These are phyloP conservation scores for Vespertilio murinus DNA, from an alignment of 2,797 vertebrate species.

Conservation along the genomic window DNA sequence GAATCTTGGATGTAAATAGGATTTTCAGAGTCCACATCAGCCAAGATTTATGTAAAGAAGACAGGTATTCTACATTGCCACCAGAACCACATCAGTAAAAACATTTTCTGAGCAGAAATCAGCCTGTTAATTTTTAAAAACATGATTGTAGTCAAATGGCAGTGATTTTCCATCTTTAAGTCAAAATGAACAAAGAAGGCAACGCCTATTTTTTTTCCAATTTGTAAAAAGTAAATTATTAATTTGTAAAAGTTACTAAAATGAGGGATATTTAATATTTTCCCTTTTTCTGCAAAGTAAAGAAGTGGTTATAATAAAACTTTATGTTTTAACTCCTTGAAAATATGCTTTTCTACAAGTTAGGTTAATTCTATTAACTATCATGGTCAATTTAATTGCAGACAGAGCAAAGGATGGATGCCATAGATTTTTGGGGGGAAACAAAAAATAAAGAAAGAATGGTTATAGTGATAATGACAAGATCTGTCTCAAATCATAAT, in stretches of 20 bases:
- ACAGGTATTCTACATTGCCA: background rate
- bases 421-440: background rate
- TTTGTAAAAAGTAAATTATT: background rate
- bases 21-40: conserved; percentile 10
- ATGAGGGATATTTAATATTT: background rate
- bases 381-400: background rate
- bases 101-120: background rate
- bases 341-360: background rate
- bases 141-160: background rate
- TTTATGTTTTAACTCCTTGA: background rate
- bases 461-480: background rate
- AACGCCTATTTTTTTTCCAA: background rate
- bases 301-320: background rate
- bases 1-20: conserved; percentile 43
- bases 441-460: background rate
- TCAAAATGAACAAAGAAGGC: background rate
- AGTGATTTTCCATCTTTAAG: background rate
- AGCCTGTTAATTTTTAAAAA: background rate
- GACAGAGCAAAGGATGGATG: background rate
- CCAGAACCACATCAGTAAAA: background rate
- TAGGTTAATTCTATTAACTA: background rate
- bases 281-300: background rate
- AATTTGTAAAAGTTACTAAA: background rate
- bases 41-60: background rate
- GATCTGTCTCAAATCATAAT: background rate